Base-by-base conservation (phyloP, 1,140 invertebrate genomes). In the Magallana gigas region DNA sequence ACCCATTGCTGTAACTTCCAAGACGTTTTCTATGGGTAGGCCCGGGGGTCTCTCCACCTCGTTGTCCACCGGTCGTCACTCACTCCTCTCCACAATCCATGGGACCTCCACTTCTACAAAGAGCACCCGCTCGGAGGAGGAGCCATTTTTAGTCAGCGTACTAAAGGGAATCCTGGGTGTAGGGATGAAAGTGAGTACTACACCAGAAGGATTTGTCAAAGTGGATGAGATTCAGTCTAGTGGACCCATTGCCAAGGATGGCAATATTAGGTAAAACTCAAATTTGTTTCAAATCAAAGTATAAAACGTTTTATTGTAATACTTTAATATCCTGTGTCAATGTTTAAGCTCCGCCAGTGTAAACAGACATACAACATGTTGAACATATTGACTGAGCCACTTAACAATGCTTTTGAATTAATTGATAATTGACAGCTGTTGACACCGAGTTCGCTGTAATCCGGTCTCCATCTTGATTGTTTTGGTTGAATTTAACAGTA, bases 111-210 rank as follows among this genome's bases (percentile, higher is more conserved):
- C 84, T 29, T 76, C 84, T 8, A 6, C 85, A 29, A 76, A 84
- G 8, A 85, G 36, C 64, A 71, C 83, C 11, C 87, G 93, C 7
- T 87, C 71, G 8, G 90, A 91, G 29, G 89, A 91, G 18, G 90
- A 90, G 18, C 90, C 91, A 18, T 94, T 93, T 71, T 92, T 91
- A 87, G 90, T 94, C 7, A 92, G 92, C 76, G 89, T 94, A 9
- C 86, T 93, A 56, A 92, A 91, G 87, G 92, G 93, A 64, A 92
- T 94, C 81, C 86, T 92, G 29, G 93, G 93, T 36, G 71, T 94
- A 12, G 93, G 93, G 8, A 89, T 93, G 84, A 92, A 91, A 59
- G 88, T 93, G 9, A 86, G 86, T 58, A 90, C 91, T 8, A 90
- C 86, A 58, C 14, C 89, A 48, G 88, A 92, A 18, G 92, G 92